Base-by-base conservation (phyloP, 2,113 vertebrate species). In the Miniopterus natalensis region DNA sequence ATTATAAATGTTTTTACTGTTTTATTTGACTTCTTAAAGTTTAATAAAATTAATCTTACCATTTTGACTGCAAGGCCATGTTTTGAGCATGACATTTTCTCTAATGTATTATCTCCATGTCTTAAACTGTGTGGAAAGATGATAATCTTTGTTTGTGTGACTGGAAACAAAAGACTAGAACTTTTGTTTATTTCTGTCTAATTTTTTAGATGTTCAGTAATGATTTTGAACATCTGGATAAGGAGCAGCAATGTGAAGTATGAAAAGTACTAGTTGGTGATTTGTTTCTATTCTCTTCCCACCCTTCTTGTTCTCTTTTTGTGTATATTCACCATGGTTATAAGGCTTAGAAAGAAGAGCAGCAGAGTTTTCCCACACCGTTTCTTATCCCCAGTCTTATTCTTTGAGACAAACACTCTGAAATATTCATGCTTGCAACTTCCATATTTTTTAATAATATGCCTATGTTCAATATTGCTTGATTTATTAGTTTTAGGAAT, bases 21-120 rank as follows among this genome's bases (percentile, higher is more conserved):
- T 45, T 75, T 84, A 40, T 92, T 92, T 95, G 73, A 94, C 1
- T 68, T 84, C 42, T 84, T 89, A 83, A 70, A 66, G 23, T 93
- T 65, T 65, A 94, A 8, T 29, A 89, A 61, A 92, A 23, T 92
- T 81, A 83, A 92, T 45, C 12, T 71, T 53, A 57, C 40, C 21
- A 49, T 77, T 92, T 92, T 81, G 66, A 93, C 36, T 45, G 15
- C 27, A 49, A 61, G 66, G 9, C 17, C n/a, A 1, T 91, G 25
- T 80, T 80, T 93, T 88, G 49, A 91, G 29, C 25, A 65, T 59
- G 17, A 23, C 7, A 42, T 61, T 88, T 85, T 61, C 49, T 85
- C 42, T 92, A 17, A 53, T 73, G 29, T 85, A 13, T 49, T 95
- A 36, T 40, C 13, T 87, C 8, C 73, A 1, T 27, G 29, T 36